Evolutionary conservation across 1,140 invertebrate genomes (phyloP).

Genomic region (Trichonephila clavata): DNA sequence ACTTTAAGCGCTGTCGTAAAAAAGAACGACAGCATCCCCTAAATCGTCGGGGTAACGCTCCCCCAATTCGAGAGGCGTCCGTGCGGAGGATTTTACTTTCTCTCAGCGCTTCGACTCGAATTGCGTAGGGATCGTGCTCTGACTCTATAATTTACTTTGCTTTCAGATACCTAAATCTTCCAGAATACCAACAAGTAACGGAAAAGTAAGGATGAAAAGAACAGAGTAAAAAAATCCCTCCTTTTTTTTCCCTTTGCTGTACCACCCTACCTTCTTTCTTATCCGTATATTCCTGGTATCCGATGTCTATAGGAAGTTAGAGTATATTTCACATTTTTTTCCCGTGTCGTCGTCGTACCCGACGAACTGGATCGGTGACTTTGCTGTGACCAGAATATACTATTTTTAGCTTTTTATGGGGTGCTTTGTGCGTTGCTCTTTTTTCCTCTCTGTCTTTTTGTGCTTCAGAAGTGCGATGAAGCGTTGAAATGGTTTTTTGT

Average conservation of each 20-base stretch:
- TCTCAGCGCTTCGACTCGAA: constrained; percentile 34
- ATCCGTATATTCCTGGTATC: constrained; percentile 36
- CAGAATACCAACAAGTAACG: constrained; percentile 73
- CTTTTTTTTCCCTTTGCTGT: not conserved
- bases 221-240: not conserved
- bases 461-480: not conserved
- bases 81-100: constrained; percentile 67
- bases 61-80: constrained; percentile 51
- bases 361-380: constrained; percentile 53
- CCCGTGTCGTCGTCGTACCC: not conserved
- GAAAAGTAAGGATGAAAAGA: constrained; percentile 17
- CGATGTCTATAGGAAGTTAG: constrained; percentile 61
- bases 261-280: not conserved
- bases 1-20: constrained; percentile 29
- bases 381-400: constrained; percentile 65
- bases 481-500: constrained; percentile 26
- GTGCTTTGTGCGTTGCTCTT: not conserved
- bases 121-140: constrained; percentile 40
- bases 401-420: constrained; percentile 49
- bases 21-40: constrained; percentile 52
- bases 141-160: constrained; percentile 73
- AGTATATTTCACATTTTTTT: constrained; percentile 58
- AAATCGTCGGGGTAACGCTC: constrained; percentile 40
- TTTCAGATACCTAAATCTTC: constrained; percentile 70
- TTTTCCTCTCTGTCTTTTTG: not conserved